Base-by-base conservation (phyloP, 2,888 invertebrate genomes). In the Tuta absoluta region DNA sequence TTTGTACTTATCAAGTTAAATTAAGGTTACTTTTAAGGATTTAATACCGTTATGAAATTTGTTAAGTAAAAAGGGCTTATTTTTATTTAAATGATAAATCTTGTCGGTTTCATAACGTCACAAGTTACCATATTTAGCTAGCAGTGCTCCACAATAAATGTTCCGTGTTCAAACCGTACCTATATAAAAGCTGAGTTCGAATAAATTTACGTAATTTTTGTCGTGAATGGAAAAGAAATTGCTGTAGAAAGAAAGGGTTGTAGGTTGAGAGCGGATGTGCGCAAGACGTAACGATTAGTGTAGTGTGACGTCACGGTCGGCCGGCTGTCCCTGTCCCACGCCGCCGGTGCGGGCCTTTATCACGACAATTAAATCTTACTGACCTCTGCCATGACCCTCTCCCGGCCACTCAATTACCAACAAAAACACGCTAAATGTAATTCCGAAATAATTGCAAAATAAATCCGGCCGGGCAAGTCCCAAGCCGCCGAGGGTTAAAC, bases 321-420 rank as follows among this genome's bases (percentile, higher is more conserved):
- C 75, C 72, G 65, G 33, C 56, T 24, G 56, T 53, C 23, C 51
- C 78, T 23, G n/a, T 85, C 85, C 82, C 87, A 86, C 83, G 84
- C 82, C 72, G 33, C n/a, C n/a, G n/a, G n/a, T 33, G 33, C 33
- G 75, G 75, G 60, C 77, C 76, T 77, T 84, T 85, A 84, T 82
- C 80, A 74, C 73, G 70, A 84, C 84, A 86, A 85, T 87, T 85
- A 84, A 85, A 85, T 86, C 81, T 81, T 19, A 59, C 38, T 59
- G 38, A 41, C 58, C 58, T 41, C n/a, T 23, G 45, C 23, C 24
- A n/a, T 45, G 45, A 23, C 60, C 60, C 45, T 45, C 59, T 19
- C 28, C 21, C 59, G n/a, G 37, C 24, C 8, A 45, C 23, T 14
- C 45, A 60, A 60, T 60, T 60, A 60, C 45, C 45, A 45, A 45